phyloP scores from a whole-genome alignment of 2,888 invertebrate genomes.

The Limenitis camilla region DNA sequence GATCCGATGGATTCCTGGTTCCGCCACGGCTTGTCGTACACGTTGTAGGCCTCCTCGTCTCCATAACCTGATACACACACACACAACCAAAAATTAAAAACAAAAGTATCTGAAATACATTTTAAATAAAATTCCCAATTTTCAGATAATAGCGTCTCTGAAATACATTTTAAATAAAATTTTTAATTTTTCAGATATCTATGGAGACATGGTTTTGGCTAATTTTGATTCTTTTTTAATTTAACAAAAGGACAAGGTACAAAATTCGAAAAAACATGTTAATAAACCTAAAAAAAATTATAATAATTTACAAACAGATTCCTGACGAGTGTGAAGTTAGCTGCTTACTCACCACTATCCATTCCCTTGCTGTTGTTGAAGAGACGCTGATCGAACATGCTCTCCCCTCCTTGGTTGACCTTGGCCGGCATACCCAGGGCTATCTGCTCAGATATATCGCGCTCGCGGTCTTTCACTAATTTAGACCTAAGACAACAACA shows the following conservation, averaged over 20 bases:
- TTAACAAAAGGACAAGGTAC: too few species aligned
- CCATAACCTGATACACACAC: constrained; percentile 80
- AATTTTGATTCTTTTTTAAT: too few species aligned
- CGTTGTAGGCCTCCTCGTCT: constrained; percentile 97
- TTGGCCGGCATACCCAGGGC: constrained; percentile 96
- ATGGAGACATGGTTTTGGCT: too few species aligned
- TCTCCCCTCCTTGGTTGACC: constrained; percentile 79
- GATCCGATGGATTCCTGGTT: constrained; percentile 88
- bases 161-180: too few species aligned
- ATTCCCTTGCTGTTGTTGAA: constrained; percentile 96
- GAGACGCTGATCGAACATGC: constrained; percentile 94
- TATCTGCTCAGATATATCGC: constrained; percentile 99
- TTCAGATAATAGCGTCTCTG: too few species aligned
- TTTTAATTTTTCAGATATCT: too few species aligned
- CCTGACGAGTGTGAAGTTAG: not conserved
- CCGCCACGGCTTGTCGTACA: constrained; percentile 99
- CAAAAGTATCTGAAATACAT: not conserved
- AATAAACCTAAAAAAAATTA: too few species aligned
- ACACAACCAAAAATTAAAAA: not conserved
- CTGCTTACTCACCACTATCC: constrained; percentile 77
- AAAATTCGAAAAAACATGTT: not conserved
- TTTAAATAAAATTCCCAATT: too few species aligned
- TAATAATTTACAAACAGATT: not conserved
- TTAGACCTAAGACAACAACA: constrained; percentile 75
- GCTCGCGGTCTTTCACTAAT: constrained; percentile 90